Conservation (phyloP, 2,888 invertebrate genomes). For the Chrysomela aeneicollis region DNA sequence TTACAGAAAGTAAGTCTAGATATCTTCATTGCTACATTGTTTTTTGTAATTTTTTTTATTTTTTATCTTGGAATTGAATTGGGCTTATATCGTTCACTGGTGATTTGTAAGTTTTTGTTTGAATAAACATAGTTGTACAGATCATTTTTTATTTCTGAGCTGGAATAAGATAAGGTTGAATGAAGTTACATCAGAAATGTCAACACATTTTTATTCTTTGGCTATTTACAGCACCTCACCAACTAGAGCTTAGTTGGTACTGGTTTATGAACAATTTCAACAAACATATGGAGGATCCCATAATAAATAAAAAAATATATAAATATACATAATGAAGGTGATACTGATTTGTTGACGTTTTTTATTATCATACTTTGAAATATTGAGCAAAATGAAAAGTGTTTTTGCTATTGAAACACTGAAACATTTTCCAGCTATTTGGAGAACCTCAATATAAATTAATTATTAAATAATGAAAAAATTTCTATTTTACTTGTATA, state of each 20-base stretch:
- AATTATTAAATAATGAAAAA: conserved; percentile 27
- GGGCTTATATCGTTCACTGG: background rate
- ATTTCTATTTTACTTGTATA: conserved; percentile 25
- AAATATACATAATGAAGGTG: too few relatives aligned
- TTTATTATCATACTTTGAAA: too few relatives aligned
- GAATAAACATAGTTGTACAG: background rate
- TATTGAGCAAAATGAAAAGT: too few relatives aligned
- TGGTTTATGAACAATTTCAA: background rate
- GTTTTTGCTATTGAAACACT: too few relatives aligned
- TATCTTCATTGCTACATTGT: background rate
- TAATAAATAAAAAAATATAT: background rate
- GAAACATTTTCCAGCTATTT: too few relatives aligned
- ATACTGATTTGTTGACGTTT: too few relatives aligned
- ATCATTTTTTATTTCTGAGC: background rate
- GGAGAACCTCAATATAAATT: too few relatives aligned
- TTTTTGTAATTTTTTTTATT: background rate
- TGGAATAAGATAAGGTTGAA: background rate
- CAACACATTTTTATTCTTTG: background rate
- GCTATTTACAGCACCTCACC: background rate
- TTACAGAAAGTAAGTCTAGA: background rate
- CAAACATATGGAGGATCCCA: background rate
- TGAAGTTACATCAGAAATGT: background rate
- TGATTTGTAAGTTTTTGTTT: conserved; percentile 3
- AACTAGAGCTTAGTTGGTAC: background rate
- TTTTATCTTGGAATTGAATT: background rate